Evolutionary conservation across 2,113 vertebrate species (phyloP).

Genomic region (Phaetusa simplex): DNA sequence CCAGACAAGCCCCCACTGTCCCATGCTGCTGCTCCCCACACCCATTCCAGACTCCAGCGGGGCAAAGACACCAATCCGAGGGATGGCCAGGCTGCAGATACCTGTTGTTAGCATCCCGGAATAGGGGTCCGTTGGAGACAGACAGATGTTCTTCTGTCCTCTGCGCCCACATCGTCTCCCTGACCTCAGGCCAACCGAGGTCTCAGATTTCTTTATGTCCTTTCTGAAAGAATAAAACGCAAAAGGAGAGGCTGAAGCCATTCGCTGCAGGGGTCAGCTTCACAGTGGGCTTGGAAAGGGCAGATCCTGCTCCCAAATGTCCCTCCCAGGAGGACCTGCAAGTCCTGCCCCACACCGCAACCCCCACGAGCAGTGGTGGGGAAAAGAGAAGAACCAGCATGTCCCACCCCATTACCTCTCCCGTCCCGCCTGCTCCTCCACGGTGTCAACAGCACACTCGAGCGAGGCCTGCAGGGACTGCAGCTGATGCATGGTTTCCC

Average conservation of each 20-base stretch:
- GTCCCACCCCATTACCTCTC: slow-evolving; percentile 60
- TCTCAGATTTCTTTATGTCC: slow-evolving; percentile 70
- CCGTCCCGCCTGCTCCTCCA: slow-evolving; percentile 86
- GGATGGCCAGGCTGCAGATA: slow-evolving; percentile 13
- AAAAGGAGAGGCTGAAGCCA: background rate
- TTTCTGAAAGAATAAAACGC: slow-evolving; percentile 58
- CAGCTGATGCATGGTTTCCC: slow-evolving; percentile 92
- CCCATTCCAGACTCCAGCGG: background rate
- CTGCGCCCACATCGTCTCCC: slow-evolving; percentile 82
- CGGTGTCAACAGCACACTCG: slow-evolving; percentile 91
- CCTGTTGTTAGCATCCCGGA: slow-evolving; percentile 82
- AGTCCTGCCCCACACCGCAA: background rate
- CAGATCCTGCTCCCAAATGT: background rate
- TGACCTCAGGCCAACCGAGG: slow-evolving; percentile 5
- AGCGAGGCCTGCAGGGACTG: slow-evolving; percentile 91
- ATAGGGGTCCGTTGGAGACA: slow-evolving; percentile 82
- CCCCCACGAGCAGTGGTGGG: rapidly evolving
- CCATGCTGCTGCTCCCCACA: background rate
- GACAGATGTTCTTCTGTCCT: slow-evolving; percentile 78
- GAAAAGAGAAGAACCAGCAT: background rate
- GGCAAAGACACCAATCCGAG: background rate
- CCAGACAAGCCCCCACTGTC: background rate
- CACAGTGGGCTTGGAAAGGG: rapidly evolving
- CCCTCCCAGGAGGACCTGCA: rapidly evolving
- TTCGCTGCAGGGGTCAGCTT: background rate